A percentile compares a stretch with the other conserved stretches of the same genome.
Conservation (phyloP, 2,113 vertebrate genomes). For the Piprites chloris region DNA sequence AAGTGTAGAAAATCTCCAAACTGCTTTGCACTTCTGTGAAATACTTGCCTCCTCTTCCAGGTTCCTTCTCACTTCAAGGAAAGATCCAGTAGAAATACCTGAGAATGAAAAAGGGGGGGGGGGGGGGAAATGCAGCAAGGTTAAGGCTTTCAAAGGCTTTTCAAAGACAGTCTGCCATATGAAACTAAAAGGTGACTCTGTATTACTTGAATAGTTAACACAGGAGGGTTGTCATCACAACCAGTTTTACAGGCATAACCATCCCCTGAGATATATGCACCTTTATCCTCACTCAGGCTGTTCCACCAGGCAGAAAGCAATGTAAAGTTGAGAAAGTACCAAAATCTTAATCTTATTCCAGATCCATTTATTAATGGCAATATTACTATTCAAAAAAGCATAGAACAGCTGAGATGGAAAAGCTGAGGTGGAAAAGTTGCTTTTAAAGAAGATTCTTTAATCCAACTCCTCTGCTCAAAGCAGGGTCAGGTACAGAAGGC, state of each 20-base stretch:
- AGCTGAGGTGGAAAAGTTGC: too few species aligned
- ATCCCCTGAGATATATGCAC: fast-evolving
- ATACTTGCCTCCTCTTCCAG: not conserved
- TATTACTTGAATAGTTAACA: not conserved
- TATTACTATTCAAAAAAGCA: not conserved
- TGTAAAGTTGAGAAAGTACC: not conserved
- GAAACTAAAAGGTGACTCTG: not conserved
- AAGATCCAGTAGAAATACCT: not conserved
- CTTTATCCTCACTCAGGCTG: not conserved
- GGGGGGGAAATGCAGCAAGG: not conserved
- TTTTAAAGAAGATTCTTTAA: not conserved
- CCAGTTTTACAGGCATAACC: not conserved
- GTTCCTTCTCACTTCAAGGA: not conserved
- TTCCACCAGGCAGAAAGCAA: not conserved
- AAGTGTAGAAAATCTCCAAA: not conserved
- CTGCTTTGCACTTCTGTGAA: not conserved
- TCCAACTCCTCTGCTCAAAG: not conserved
- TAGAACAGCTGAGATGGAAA: not conserved
- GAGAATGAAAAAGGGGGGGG: not conserved
- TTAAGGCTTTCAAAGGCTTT: not conserved
- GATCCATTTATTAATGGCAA: not conserved
- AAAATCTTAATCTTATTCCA: not conserved
- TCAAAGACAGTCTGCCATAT: not conserved
- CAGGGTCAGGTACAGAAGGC: not conserved
- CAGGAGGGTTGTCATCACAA: not conserved